Evolutionary conservation across 2,888 invertebrate species (phyloP).

Genomic region (Epinotia demarniana): DNA sequence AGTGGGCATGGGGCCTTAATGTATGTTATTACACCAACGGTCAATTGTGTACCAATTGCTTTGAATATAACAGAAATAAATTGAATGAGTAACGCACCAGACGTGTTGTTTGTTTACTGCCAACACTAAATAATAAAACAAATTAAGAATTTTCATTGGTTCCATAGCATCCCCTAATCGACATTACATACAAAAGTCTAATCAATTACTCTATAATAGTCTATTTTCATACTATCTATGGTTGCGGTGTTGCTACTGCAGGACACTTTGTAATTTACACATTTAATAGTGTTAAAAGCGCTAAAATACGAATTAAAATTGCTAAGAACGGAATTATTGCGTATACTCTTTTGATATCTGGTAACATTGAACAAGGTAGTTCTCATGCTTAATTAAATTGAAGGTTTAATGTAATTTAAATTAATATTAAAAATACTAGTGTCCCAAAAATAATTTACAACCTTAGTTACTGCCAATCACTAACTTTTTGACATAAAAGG

Average conservation of each 20-base stretch:
- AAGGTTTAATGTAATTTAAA: background rate
- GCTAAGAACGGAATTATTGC: constrained; percentile 40
- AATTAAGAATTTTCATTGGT: constrained; percentile 34
- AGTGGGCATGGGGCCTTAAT: too few species aligned
- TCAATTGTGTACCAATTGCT: too few species aligned
- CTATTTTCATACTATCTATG: constrained; percentile 40
- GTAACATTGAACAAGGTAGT: constrained; percentile 24
- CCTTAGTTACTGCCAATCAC: too few species aligned
- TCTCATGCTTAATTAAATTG: background rate
- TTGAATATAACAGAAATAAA: background rate
- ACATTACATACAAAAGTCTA: constrained; percentile 44
- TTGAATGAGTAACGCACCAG: constrained; percentile 15
- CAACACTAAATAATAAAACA: constrained; percentile 24
- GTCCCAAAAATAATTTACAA: background rate
- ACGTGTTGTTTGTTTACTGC: background rate
- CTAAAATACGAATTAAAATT: constrained; percentile 13
- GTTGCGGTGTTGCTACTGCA: constrained; percentile 35
- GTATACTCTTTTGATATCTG: constrained; percentile 43
- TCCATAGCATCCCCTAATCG: constrained; percentile 41
- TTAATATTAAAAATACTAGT: constrained; percentile 4
- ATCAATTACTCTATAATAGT: constrained; percentile 35
- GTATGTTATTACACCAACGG: too few species aligned
- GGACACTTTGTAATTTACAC: constrained; percentile 25
- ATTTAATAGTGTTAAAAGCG: constrained; percentile 22
- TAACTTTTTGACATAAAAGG: too few species aligned